Evolutionary conservation across 1,140 invertebrate genomes (phyloP), one percentile per base, ranked within the genome.

Genomic region (Anadara kagoshimensis): DNA sequence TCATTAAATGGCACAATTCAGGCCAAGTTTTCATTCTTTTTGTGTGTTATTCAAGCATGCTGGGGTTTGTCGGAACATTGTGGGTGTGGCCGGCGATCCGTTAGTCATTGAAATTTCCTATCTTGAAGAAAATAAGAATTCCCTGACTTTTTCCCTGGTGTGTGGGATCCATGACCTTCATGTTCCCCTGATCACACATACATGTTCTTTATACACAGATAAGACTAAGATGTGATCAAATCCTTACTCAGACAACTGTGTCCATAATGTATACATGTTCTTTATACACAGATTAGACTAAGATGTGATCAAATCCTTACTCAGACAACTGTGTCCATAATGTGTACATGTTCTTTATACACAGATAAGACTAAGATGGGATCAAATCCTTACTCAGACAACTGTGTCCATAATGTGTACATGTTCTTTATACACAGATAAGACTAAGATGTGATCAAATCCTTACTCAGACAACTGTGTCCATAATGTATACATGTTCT

Each of bases 221-320:
- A 0, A 7, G 22, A 14, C 54, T 26, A 22, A 56, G n/a, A 45
- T 3, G 10, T n/a, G n/a, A n/a, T n/a, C n/a, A n/a, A n/a, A n/a
- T n/a, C n/a, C 65, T 68, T 80, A 90, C 89, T 94, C 20, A 99
- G 92, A 90, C 98, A 99, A 75, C 96, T 98, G 87, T 99, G 98
- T 11, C 97, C 98, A 91, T 99, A 99, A 89, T 99, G 98, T 51
- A 99, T 51, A 20, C 18, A 18, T 8, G 22, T 51, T 51, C 10
- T 1, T 51, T 51, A 51, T 51, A 8, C 0, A 16, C 18, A 16
- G 7, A 2, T 24, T 10, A 7, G 22, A 14, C 54, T 26, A 22
- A 56, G n/a, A 45, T 3, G 10, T n/a, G n/a, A n/a, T n/a, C n/a
- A n/a, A n/a, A n/a, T n/a, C n/a, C 65, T 68, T 80, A 90, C 89